Base-by-base conservation (phyloP, 2,113 vertebrate genomes). In the Sebastes schlegelii region DNA sequence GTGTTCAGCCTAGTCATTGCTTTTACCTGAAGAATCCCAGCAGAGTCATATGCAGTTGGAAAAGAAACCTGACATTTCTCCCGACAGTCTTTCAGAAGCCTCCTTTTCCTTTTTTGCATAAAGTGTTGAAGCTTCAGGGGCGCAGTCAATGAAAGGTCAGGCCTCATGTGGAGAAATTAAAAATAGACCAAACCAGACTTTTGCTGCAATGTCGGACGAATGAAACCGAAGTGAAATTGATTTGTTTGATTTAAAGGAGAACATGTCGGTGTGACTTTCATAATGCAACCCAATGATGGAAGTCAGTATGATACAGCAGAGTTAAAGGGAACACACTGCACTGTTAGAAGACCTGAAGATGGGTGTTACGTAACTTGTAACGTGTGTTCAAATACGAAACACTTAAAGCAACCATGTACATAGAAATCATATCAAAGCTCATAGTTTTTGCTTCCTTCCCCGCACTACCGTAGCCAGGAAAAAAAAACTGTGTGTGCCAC, bases 81-180 rank as follows among this genome's bases (percentile, higher is more conserved):
- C 61, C 12, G 1, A 61, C 65, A 52, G 23, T 68, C 43, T 87
- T 49, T 65, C 64, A 72, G 43, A 66, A 70, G 46, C 23, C 6
- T 16, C 21, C 3, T 62, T 52, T 19, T 46, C 4, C 7, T 8
- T 21, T 65, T 79, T 26, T 60, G 34, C 14, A 55, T 48, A 2
- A n/a, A 60, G 17, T 79, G 80, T 79, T 88, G 82, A 72, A 66
- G 76, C 83, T 82, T 72, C 76, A 86, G 75, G 43, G 66, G 23
- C 57, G 13, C 61, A 69, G 74, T 84, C 86, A 74, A 19, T 45
- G 51, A 88, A 91, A 86, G 83, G 86, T 88, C 79, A 69, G 17
- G 57, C 51, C 17, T 84, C 71, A 26, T 54, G 48, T 62, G 42
- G 72, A 57, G 45, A 13, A 48, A 55, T 45, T 83, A 80, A 83